These are phyloP conservation scores for Bibio marci DNA, from an alignment of 2,888 invertebrate species.

Conservation along the genomic window DNA sequence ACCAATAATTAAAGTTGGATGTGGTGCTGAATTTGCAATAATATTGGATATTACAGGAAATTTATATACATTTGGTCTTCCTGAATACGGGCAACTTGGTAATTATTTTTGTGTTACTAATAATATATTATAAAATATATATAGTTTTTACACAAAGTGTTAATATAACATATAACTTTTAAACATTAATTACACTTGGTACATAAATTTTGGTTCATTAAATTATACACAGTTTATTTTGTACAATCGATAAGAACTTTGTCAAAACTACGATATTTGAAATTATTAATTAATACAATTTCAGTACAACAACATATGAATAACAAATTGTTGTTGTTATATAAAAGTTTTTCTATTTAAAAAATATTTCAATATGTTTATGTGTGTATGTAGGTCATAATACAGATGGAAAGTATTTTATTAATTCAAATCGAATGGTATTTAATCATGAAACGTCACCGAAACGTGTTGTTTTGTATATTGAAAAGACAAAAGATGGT, in stretches of 20 bases:
- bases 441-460: slow-evolving; percentile 75
- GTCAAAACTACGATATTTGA: too few relatives aligned
- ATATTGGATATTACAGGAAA: slow-evolving; percentile 79
- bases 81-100: slow-evolving; percentile 82
- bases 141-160: too few relatives aligned
- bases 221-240: neutral
- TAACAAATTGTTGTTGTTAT: too few relatives aligned
- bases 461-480: slow-evolving; percentile 67
- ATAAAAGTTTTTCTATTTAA: too few relatives aligned
- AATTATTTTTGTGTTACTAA: slow-evolving; percentile 8
- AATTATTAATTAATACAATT: too few relatives aligned
- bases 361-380: too few relatives aligned
- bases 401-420: slow-evolving; percentile 88
- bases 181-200: too few relatives aligned
- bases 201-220: too few relatives aligned
- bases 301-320: too few relatives aligned
- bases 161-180: too few relatives aligned
- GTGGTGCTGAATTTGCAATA: slow-evolving; percentile 86
- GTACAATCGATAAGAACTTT: too few relatives aligned
- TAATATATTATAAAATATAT: too few relatives aligned
- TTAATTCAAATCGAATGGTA: slow-evolving; percentile 72
- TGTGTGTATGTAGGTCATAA: slow-evolving; percentile 50
- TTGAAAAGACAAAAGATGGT: slow-evolving; percentile 76
- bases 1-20: slow-evolving; percentile 74
- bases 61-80: slow-evolving; percentile 79